phyloP scores from a whole-genome alignment of 2,797 vertebrate species.

The Decapterus maruadsi region DNA sequence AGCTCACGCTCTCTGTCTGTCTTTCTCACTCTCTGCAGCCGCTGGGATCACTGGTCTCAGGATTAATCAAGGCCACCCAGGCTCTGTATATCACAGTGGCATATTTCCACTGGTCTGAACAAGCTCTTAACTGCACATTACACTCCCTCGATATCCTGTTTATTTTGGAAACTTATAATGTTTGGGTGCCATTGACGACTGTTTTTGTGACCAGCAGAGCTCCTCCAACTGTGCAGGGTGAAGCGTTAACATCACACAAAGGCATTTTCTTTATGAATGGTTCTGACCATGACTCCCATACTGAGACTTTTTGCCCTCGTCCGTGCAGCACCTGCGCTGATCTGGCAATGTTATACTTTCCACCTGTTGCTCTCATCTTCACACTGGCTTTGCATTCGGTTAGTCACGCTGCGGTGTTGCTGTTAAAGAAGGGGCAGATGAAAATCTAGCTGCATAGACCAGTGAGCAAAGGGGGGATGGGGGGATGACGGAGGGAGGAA shows the following conservation, averaged over 20 bases:
- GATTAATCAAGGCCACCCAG: conserved; percentile 63
- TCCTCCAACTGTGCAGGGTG: too few relatives aligned
- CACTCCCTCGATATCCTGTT: conserved; percentile 14
- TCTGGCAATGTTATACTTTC: conserved; percentile 64
- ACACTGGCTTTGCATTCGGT: conserved; percentile 52
- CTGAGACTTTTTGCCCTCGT: conserved; percentile 21
- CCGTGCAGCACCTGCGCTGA: conserved; percentile 15
- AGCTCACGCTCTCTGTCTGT: conserved; percentile 27
- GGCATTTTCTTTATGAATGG: conserved; percentile 30
- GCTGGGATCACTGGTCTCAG: conserved; percentile 35
- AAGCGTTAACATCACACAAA: neutral
- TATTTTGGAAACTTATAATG: conserved; percentile 20
- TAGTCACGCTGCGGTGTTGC: conserved; percentile 55
- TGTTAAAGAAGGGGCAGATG: conserved; percentile 41
- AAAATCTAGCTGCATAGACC: conserved; percentile 46
- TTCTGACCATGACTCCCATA: conserved; percentile 12
- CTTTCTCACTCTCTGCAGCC: conserved; percentile 34
- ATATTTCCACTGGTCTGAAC: conserved; percentile 49
- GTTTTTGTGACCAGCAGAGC: conserved; percentile 27
- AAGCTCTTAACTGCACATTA: conserved; percentile 25
- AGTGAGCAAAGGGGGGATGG: conserved; percentile 11
- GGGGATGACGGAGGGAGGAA: conserved; percentile 33
- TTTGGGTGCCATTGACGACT: neutral
- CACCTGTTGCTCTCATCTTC: conserved; percentile 70
- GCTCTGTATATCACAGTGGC: conserved; percentile 37